These are phyloP conservation scores for Montipora capitata DNA, from an alignment of 92 coral and sea anemone genomes.

Conservation along the genomic window DNA sequence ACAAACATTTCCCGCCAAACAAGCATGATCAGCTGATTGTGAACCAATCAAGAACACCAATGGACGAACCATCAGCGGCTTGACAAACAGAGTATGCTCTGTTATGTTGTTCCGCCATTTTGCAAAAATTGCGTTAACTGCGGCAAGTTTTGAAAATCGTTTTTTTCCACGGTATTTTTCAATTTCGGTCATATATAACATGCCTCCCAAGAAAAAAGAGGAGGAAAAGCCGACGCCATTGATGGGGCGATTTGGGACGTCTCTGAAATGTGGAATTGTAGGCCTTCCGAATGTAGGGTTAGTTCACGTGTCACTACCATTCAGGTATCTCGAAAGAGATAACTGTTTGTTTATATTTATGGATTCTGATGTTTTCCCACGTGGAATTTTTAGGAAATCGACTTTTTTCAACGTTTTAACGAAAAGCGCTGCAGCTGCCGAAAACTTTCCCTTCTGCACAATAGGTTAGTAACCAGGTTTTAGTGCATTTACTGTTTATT, in stretches of 20 bases:
- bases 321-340: constrained; percentile 13
- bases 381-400: constrained; percentile 87
- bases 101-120: constrained; percentile 81
- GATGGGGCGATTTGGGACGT: constrained; percentile 98
- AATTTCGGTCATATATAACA: constrained; percentile 68
- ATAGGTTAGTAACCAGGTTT: constrained; percentile 75
- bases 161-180: constrained; percentile 59
- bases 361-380: constrained; percentile 55
- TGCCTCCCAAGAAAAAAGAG: constrained; percentile 99
- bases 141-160: constrained; percentile 13
- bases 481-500: no score
- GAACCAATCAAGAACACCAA: constrained; percentile 24
- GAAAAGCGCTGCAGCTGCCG: constrained; percentile 94
- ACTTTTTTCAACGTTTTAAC: constrained; percentile 98
- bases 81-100: constrained; percentile 55
- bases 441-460: constrained; percentile 98
- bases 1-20: constrained; percentile 30
- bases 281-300: constrained; percentile 99
- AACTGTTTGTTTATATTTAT: not conserved
- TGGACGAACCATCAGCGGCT: constrained; percentile 11
- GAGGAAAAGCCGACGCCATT: constrained; percentile 91
- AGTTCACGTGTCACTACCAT: constrained; percentile 17
- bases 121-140: constrained; percentile 40
- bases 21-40: not conserved
- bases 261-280: constrained; percentile 96